These are phyloP conservation scores for Gerris lacustris DNA, from an alignment of 2,888 invertebrate genomes.

Conservation along the genomic window DNA sequence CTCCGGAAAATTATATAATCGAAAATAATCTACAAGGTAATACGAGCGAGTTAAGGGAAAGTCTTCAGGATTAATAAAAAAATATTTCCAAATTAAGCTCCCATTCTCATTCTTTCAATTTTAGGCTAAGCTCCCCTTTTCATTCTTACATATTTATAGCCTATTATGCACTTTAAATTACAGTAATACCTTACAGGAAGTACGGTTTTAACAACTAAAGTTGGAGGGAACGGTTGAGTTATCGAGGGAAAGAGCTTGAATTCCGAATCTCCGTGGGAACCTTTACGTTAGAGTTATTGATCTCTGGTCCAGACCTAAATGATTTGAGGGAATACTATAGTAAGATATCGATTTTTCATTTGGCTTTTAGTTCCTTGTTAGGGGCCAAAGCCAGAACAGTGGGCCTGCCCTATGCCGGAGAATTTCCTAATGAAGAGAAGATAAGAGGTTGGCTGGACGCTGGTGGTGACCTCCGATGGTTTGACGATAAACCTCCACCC, in stretches of 20 bases:
- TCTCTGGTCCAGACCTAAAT: neutral
- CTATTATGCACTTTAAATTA: no score
- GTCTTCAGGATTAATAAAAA: no score
- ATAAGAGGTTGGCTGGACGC: neutral
- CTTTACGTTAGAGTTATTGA: neutral
- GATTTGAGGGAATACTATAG: neutral
- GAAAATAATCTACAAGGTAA: no score
- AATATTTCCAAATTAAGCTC: no score
- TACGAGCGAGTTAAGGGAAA: no score
- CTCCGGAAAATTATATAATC: no score
- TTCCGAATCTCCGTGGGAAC: neutral
- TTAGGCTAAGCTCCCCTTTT: no score
- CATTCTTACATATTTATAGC: no score
- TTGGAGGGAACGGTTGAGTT: neutral
- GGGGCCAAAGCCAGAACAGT: neutral
- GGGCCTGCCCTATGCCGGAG: neutral
- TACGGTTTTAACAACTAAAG: neutral
- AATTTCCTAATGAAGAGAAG: neutral
- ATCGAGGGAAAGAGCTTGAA: neutral
- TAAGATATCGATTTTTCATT: neutral
- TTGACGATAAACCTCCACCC: neutral
- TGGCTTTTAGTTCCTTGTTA: neutral
- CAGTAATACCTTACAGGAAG: no score
- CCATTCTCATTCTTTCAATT: no score
- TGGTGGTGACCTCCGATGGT: neutral